phyloP scores from a whole-genome alignment of 2,113 vertebrate genomes.

The Rhinolophus sinicus region DNA sequence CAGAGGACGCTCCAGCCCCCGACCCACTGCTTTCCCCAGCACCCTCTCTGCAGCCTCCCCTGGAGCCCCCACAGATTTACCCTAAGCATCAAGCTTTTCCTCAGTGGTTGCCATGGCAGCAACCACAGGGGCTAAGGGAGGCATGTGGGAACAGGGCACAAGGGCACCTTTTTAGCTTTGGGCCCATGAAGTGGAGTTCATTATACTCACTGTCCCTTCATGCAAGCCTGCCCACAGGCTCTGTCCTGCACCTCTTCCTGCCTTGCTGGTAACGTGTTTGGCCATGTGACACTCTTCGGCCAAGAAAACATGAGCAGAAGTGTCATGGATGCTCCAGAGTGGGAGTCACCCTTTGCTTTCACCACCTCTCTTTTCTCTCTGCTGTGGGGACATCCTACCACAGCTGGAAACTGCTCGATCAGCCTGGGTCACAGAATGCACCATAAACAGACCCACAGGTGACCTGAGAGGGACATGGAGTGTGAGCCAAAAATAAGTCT shows the following conservation, averaged over 20 bases:
- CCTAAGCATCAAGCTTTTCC: neutral
- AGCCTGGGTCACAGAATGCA: neutral
- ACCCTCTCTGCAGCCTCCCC: neutral
- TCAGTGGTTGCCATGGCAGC: conserved; percentile 59
- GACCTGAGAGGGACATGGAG: fast-evolving
- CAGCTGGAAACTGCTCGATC: fast-evolving
- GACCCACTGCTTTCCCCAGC: neutral
- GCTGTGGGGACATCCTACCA: neutral
- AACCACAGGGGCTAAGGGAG: neutral
- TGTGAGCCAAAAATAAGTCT: neutral
- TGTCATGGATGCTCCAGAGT: neutral
- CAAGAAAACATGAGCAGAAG: neutral
- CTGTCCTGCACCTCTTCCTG: neutral
- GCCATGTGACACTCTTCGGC: neutral
- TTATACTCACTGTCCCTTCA: too few species aligned
- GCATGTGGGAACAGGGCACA: neutral
- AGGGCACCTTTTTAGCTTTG: neutral
- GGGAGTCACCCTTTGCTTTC: neutral
- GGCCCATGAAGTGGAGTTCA: fast-evolving
- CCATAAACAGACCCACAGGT: fast-evolving
- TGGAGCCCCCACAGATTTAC: neutral
- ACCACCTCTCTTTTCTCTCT: neutral
- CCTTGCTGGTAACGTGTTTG: neutral
- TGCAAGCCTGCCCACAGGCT: fast-evolving
- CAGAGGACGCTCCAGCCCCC: neutral